A percentile compares a stretch with the other conserved stretches of the same genome.
Conservation (phyloP, 2,888 invertebrate genomes). For the Arctia plantaginis region DNA sequence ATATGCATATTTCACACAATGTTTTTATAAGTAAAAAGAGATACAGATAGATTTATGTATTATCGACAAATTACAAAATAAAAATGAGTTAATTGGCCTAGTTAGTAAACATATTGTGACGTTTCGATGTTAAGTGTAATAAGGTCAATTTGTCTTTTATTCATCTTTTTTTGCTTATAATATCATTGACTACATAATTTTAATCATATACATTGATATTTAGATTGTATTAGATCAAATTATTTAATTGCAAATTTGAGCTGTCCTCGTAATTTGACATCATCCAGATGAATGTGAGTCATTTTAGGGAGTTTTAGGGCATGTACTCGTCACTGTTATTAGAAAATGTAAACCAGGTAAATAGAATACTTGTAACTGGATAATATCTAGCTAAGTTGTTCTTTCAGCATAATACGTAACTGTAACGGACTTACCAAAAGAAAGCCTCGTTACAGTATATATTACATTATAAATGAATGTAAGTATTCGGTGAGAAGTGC, state of each 20-base stretch:
- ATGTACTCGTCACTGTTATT: constrained; percentile 25
- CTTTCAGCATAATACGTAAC: neutral
- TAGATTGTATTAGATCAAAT: constrained; percentile 41
- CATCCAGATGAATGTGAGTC: neutral
- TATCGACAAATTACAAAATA: neutral
- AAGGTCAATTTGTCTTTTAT: neutral
- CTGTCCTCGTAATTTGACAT: constrained; percentile 29
- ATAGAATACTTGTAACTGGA: neutral
- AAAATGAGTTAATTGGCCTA: neutral
- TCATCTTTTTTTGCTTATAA: neutral
- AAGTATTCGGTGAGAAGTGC: constrained; percentile 1
- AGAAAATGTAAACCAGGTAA: neutral
- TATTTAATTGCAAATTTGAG: constrained; percentile 45
- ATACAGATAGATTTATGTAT: neutral
- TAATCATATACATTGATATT: neutral
- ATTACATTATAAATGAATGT: neutral
- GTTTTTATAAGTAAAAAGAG: neutral
- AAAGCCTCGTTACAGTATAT: neutral
- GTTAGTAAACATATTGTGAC: constrained; percentile 1
- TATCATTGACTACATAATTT: neutral
- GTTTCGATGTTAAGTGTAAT: neutral
- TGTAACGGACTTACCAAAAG: neutral
- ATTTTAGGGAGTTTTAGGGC: constrained; percentile 23
- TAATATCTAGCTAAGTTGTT: neutral
- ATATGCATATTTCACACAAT: constrained; percentile 27